A percentile compares a stretch with the other conserved stretches of the same genome.
These are phyloP conservation scores for Sebastes flavidus DNA, from an alignment of 2,797 vertebrate species.

Conservation along the genomic window DNA sequence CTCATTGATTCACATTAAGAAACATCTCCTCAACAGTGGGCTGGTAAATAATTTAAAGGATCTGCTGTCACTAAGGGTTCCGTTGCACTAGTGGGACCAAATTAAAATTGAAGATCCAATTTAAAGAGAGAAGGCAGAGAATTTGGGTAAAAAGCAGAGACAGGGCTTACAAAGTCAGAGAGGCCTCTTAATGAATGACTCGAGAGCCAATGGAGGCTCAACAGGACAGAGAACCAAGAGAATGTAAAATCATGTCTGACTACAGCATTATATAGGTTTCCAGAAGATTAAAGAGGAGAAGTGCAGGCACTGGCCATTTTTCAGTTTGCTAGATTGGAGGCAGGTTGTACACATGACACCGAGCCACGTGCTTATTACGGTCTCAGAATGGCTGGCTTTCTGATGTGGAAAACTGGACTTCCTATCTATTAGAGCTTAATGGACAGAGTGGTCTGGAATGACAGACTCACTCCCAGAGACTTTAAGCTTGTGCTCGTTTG, in stretches of 20 bases:
- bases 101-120: slow-evolving; percentile 73
- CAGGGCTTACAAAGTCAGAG: slow-evolving; percentile 19
- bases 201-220: slow-evolving; percentile 35
- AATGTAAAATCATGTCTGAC: slow-evolving; percentile 21
- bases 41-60: slow-evolving; percentile 77
- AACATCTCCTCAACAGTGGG: slow-evolving; percentile 69
- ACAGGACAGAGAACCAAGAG: slow-evolving; percentile 1
- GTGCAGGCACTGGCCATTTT: not conserved
- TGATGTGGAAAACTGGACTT: slow-evolving; percentile 56
- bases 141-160: slow-evolving; percentile 41
- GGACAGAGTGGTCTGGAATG: slow-evolving; percentile 55
- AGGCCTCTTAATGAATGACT: slow-evolving; percentile 52
- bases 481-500: slow-evolving; percentile 11
- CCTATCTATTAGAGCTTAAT: slow-evolving; percentile 62
- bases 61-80: slow-evolving; percentile 61
- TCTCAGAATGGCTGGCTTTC: slow-evolving; percentile 48
- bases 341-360: slow-evolving; percentile 35
- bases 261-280: slow-evolving; percentile 32
- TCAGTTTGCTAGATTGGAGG: not conserved
- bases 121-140: slow-evolving; percentile 49
- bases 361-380: slow-evolving; percentile 45
- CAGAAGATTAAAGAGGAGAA: slow-evolving; percentile 18
- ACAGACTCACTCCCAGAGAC: slow-evolving; percentile 11
- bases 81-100: slow-evolving; percentile 62
- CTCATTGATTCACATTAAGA: slow-evolving; percentile 79